These are phyloP conservation scores for Gavia stellata DNA, from an alignment of 2,113 vertebrate species.

Conservation along the genomic window DNA sequence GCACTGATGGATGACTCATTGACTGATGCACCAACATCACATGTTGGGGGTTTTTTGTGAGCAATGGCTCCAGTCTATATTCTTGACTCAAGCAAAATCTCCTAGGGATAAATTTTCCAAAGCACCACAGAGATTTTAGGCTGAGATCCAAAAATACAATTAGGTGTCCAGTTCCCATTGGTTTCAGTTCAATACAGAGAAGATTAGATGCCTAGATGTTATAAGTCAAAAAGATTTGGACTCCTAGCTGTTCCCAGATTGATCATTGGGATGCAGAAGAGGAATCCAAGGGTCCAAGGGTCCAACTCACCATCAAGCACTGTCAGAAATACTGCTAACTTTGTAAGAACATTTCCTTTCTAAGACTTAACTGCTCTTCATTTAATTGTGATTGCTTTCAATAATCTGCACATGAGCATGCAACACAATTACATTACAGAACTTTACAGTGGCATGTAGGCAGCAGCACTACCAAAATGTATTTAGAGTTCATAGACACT, in stretches of 20 bases:
- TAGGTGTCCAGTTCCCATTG: not conserved
- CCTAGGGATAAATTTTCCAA: not conserved
- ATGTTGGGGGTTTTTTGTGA: not conserved
- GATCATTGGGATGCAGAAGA: not conserved
- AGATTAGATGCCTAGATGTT: not conserved
- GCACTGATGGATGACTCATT: conserved; percentile 26
- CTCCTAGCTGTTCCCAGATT: not conserved
- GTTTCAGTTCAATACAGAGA: not conserved
- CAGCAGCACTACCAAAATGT: not conserved
- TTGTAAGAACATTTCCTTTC: not conserved
- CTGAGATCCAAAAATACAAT: conserved; percentile 14
- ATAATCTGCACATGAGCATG: not conserved
- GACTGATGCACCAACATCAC: conserved; percentile 15
- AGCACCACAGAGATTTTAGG: conserved; percentile 18
- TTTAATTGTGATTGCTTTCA: not conserved
- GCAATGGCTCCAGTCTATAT: not conserved
- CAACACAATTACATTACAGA: not conserved
- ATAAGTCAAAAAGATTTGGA: not conserved
- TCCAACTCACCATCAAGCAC: not conserved
- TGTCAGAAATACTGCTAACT: not conserved
- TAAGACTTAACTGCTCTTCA: not conserved
- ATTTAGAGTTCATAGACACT: not conserved
- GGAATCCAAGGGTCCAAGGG: not conserved
- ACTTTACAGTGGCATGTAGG: not conserved
- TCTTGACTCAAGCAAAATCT: conserved; percentile 24